Base-by-base conservation (phyloP, 2,797 vertebrate genomes). In the Characodon lateralis region DNA sequence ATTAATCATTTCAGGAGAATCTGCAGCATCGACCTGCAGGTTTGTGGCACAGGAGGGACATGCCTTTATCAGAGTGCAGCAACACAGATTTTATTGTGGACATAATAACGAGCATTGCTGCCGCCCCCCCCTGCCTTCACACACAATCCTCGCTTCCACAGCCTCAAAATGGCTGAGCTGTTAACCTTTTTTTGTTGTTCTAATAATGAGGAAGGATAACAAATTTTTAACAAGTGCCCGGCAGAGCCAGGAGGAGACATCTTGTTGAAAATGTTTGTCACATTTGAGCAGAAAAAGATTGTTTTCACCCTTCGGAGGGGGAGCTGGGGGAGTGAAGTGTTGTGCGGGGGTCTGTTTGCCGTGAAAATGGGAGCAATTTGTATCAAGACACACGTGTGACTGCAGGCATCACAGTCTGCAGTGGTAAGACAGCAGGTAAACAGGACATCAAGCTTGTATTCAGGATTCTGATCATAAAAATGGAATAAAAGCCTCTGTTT, bases 161-260 rank as follows among this genome's bases (percentile, higher is more conserved):
- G 80, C 51, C 79, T 83, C 89, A 91, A 94, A 94, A 93, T 89
- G 89, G 89, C 88, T 31, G 88, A 83, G 87, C 35, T 3, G 22
- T 56, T 58, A 56, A 46, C 66, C 39, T 65, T 71, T 43, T 24
- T 2, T 56, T 8, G 50, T 66, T 75, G 83, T 81, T 14, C 31
- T 71, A 80, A 85, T 78, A 16, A 61, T 58, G 39, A 0, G 58
- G 73, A 71, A 74, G 65, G 31, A 65, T 68, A 74, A 70, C 50
- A 46, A 35, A 61, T 77, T 73, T 78, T 80, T 75, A 71, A 79
- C 20, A 71, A 53, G 8, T 18, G 31, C 7, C 14, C 74, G 73
- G 56, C 48, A 39, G 68, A 58, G 78, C 76, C 84, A 79, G 70
- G 79, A 85, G 78, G 84, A 83, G 81, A 82, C 63, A 39, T 82